Percentiles rank a stretch among this genome's conserved stretches.
phyloP scores from a whole-genome alignment of 2,797 vertebrate genomes.

The Paramormyrops hopkinsi region DNA sequence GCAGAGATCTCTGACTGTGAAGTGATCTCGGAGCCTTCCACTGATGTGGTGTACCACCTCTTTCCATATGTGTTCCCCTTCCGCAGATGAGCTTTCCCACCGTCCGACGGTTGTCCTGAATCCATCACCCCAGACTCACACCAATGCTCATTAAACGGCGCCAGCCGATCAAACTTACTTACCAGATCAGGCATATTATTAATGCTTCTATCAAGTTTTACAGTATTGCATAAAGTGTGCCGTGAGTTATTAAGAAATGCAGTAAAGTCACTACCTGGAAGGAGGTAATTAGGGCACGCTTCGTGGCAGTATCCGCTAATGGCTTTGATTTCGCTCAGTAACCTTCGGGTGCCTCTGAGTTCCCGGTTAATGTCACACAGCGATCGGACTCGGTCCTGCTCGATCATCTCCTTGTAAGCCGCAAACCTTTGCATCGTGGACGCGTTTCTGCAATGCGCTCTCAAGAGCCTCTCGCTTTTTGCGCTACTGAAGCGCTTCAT shows the following conservation, averaged over 20 bases:
- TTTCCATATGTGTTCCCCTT: neutral
- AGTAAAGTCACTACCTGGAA: conserved; percentile 23
- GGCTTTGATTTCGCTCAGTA: conserved; percentile 31
- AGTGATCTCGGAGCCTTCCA: too few relatives aligned
- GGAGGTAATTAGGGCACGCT: conserved; percentile 1
- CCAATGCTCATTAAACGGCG: neutral
- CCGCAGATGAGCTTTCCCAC: neutral
- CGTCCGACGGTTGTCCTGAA: neutral
- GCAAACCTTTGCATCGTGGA: conserved; percentile 30
- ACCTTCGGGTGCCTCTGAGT: conserved; percentile 31
- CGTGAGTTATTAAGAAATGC: neutral
- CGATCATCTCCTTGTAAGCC: conserved; percentile 21
- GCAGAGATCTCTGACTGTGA: neutral
- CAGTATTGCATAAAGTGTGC: neutral
- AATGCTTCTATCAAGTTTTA: neutral
- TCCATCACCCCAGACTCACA: neutral
- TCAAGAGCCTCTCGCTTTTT: conserved; percentile 23
- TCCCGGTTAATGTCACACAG: conserved; percentile 34
- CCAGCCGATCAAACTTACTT: neutral
- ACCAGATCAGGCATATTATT: neutral
- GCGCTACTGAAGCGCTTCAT: neutral
- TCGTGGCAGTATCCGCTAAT: conserved; percentile 38
- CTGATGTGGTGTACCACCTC: neutral
- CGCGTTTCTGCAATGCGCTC: conserved; percentile 36
- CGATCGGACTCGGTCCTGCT: conserved; percentile 26